Percentiles rank a stretch among this genome's conserved stretches.
Conservation (phyloP, 1,140 invertebrate genomes). For the Stegodyphus dumicola region DNA sequence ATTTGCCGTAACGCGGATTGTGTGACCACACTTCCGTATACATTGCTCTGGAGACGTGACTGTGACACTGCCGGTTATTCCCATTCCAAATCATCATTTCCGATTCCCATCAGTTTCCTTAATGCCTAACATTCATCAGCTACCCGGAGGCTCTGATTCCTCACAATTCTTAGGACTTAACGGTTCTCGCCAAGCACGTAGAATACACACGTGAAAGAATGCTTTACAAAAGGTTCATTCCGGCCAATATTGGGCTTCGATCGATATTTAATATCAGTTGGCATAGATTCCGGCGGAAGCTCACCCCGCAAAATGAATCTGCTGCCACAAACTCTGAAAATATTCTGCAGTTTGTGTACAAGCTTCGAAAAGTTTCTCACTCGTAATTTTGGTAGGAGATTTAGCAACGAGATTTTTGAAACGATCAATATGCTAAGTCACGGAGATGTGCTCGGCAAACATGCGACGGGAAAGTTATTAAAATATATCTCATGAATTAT, state of each 20-base stretch:
- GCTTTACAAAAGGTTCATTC: conserved; percentile 14
- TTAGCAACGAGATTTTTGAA: no score
- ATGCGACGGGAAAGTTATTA: no score
- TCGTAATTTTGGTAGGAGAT: no score
- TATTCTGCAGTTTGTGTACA: no score
- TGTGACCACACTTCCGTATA: background rate
- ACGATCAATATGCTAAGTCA: no score
- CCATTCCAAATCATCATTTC: conserved; percentile 30
- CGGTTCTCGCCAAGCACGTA: background rate
- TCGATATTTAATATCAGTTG: conserved; percentile 32
- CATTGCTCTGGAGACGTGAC: conserved; percentile 1
- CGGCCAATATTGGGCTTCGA: background rate
- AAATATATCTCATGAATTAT: no score
- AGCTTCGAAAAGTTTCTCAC: no score
- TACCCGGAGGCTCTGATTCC: background rate
- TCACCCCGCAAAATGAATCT: no score
- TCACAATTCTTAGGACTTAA: background rate
- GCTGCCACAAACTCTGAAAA: no score
- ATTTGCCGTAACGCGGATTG: conserved; percentile 4
- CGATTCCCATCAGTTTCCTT: conserved; percentile 8
- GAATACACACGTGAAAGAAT: background rate
- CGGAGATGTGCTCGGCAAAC: no score
- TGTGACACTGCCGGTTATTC: conserved; percentile 3
- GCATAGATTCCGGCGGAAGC: no score
- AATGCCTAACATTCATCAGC: conserved; percentile 4